These are phyloP conservation scores for Lycia hirtaria DNA, from an alignment of 2,888 invertebrate species.

Conservation along the genomic window DNA sequence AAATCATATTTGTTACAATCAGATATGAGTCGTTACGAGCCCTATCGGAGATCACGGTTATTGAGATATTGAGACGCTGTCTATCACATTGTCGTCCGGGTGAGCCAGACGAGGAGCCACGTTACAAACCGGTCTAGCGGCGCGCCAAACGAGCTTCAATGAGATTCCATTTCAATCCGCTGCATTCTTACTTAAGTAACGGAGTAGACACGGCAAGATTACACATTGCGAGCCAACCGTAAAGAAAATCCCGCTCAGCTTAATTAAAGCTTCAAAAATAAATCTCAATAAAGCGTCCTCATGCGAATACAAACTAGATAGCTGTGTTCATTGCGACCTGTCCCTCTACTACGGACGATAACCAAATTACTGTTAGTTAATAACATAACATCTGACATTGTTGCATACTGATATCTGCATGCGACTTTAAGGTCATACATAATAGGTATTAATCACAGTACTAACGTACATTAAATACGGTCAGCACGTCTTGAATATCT, in stretches of 20 bases:
- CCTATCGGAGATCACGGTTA: constrained; percentile 58
- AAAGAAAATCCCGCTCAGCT: constrained; percentile 48
- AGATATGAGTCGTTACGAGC: constrained; percentile 38
- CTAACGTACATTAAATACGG: neutral
- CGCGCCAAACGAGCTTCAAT: constrained; percentile 73
- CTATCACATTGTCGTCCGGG: constrained; percentile 76
- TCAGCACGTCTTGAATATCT: neutral
- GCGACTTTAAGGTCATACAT: constrained; percentile 41
- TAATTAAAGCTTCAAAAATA: constrained; percentile 45
- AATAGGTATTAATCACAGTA: constrained; percentile 21
- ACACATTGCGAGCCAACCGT: constrained; percentile 49
- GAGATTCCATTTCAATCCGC: constrained; percentile 83
- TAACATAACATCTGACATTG: constrained; percentile 50
- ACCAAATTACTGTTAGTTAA: constrained; percentile 52
- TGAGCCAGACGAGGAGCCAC: constrained; percentile 65
- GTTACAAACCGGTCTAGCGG: constrained; percentile 74
- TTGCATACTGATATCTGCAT: constrained; percentile 40
- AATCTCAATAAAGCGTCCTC: constrained; percentile 50
- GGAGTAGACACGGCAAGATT: constrained; percentile 67
- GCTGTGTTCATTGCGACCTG: constrained; percentile 58
- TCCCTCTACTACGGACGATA: constrained; percentile 55
- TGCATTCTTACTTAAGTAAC: constrained; percentile 82
- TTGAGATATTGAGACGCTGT: constrained; percentile 65
- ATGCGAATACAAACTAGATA: constrained; percentile 44
- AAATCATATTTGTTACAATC: constrained; percentile 41